These are phyloP conservation scores for Diadegma fenestrale DNA, from an alignment of 2,888 invertebrate genomes.

Conservation along the genomic window DNA sequence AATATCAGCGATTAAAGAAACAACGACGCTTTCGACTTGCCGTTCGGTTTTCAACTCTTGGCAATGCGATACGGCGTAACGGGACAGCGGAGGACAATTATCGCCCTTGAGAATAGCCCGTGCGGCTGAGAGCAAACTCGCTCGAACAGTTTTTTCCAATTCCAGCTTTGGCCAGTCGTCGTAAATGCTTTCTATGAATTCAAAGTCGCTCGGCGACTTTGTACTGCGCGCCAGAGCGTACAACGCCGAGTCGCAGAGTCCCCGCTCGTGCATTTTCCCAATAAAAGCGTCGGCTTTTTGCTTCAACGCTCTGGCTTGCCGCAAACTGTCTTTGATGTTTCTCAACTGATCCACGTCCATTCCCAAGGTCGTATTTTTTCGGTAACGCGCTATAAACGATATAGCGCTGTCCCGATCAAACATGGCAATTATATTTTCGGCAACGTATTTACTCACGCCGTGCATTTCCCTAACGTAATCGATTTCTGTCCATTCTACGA, in stretches of 20 bases:
- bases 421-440: constrained; percentile 88
- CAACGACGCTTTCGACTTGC: constrained; percentile 89
- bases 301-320: constrained; percentile 89
- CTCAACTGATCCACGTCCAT: constrained; percentile 92
- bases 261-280: constrained; percentile 88
- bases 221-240: constrained; percentile 89
- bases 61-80: constrained; percentile 84
- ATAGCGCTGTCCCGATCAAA: constrained; percentile 93
- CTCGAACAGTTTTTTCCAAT: constrained; percentile 92
- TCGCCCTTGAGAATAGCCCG: constrained; percentile 87
- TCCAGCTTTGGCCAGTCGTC: constrained; percentile 91
- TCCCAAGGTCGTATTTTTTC: constrained; percentile 90
- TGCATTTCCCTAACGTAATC: constrained; percentile 83
- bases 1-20: constrained; percentile 92
- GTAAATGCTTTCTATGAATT: constrained; percentile 93
- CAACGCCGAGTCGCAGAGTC: constrained; percentile 88
- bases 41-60: constrained; percentile 86
- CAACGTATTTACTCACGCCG: constrained; percentile 84
- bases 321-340: constrained; percentile 90
- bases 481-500: constrained; percentile 75
- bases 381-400: constrained; percentile 96
- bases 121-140: constrained; percentile 90
- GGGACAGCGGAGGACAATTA: constrained; percentile 70
- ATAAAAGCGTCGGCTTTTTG: constrained; percentile 89
- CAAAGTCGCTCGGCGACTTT: constrained; percentile 90